A percentile compares a stretch with the other conserved stretches of the same genome.
Evolutionary conservation across 2,113 vertebrate genomes (phyloP).

Genomic region (Zosterops lateralis): DNA sequence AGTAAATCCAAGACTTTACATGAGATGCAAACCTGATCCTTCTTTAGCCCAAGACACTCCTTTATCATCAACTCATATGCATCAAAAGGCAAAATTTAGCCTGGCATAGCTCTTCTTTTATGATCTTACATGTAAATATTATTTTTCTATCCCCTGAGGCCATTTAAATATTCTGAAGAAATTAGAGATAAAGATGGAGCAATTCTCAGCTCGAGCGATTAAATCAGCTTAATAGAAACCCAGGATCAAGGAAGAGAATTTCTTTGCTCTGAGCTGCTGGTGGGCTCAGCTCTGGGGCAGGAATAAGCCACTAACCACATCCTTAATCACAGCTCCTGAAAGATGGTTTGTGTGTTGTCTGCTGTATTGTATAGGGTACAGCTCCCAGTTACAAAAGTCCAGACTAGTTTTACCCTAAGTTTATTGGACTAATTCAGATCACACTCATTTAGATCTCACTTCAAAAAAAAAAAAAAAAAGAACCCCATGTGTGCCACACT

Average conservation of each 20-base stretch:
- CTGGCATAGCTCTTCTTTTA: background rate
- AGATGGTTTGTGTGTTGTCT: background rate
- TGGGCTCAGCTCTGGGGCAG: background rate
- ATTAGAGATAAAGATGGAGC: background rate
- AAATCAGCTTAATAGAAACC: constrained; percentile 4
- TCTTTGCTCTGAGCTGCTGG: background rate
- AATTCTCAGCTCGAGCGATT: background rate
- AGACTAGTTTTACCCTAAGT: background rate
- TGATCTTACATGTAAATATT: constrained; percentile 6
- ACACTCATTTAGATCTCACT: background rate
- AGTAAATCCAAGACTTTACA: background rate
- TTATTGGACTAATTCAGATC: background rate
- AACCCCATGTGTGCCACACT: background rate
- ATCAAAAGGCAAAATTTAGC: background rate
- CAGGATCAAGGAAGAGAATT: constrained; percentile 1
- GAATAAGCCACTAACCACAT: background rate
- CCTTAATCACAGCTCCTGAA: background rate
- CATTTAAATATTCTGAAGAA: constrained; percentile 8
- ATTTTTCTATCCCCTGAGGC: background rate
- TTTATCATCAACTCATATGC: background rate
- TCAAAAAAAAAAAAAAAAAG: background rate
- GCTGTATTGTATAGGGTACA: rapidly evolving
- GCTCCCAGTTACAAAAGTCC: background rate
- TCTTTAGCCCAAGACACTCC: background rate
- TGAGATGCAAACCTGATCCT: background rate